phyloP scores from a whole-genome alignment of 23 tunicate species.

The Aplidium turbinatum region DNA sequence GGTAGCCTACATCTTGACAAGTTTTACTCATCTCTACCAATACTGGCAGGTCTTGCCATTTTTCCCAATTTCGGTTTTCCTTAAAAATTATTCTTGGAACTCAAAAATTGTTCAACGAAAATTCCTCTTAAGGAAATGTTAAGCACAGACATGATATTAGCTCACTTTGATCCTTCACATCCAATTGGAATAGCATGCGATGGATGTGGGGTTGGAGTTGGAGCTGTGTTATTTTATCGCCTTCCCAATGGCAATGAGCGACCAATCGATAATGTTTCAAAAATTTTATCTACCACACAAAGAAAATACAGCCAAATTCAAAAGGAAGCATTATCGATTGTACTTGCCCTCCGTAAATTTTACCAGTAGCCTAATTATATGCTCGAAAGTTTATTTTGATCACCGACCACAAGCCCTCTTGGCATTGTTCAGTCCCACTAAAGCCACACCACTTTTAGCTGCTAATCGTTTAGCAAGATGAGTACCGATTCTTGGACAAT shows the following conservation, averaged over 20 bases:
- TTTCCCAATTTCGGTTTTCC: too few relatives aligned
- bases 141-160: not conserved
- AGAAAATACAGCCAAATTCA: slow-evolving; percentile 21
- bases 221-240: slow-evolving; percentile 13
- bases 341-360: not conserved
- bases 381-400: slow-evolving; percentile 13
- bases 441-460: slow-evolving; percentile 22
- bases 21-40: too few relatives aligned
- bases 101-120: too few relatives aligned
- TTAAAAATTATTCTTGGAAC: too few relatives aligned
- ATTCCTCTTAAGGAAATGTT: not conserved
- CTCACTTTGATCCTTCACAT: not conserved
- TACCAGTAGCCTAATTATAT: not conserved
- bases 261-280: slow-evolving; percentile 12
- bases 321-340: slow-evolving; percentile 13
- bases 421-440: slow-evolving; percentile 9
- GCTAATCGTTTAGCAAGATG: slow-evolving; percentile 9
- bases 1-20: too few relatives aligned
- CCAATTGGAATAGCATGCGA: slow-evolving; percentile 10
- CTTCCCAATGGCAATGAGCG: slow-evolving; percentile 15
- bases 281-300: not conserved
- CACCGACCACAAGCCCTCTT: slow-evolving; percentile 27
- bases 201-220: not conserved
- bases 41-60: too few relatives aligned
- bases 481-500: not conserved